Conservation (phyloP, 2,888 invertebrate genomes). For the Calameuta pallipes region DNA sequence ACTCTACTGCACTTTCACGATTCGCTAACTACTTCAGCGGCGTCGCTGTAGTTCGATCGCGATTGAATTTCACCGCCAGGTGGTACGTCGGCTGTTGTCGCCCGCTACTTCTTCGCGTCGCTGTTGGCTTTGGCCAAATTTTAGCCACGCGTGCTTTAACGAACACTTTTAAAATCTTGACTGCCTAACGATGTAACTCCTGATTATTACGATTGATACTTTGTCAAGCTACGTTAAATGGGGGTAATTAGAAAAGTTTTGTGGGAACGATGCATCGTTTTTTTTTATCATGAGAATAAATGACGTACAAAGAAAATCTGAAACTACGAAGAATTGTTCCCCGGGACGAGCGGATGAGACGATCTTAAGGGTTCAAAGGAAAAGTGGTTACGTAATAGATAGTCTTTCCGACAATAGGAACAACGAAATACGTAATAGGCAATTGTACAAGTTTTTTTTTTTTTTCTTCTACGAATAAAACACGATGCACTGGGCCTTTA, state of each 20-base stretch:
- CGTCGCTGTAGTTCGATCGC: conserved; percentile 23
- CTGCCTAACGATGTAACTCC: background rate
- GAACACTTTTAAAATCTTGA: background rate
- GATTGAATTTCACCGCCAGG: conserved; percentile 30
- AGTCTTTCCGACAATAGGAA: background rate
- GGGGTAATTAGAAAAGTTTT: background rate
- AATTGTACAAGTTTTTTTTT: background rate
- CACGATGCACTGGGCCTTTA: background rate
- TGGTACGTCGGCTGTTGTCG: conserved; percentile 1
- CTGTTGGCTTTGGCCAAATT: background rate
- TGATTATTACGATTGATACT: background rate
- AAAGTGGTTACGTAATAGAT: background rate
- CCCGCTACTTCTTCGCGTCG: background rate
- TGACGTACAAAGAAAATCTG: background rate
- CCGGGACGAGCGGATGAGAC: background rate
- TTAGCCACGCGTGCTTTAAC: background rate
- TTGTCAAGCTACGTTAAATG: background rate
- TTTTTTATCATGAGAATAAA: background rate
- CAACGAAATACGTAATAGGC: background rate
- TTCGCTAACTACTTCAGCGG: background rate
- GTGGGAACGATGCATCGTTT: background rate
- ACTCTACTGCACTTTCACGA: background rate
- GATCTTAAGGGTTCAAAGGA: background rate
- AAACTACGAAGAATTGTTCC: background rate
- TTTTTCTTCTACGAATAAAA: background rate